Percentiles rank a stretch among this genome's conserved stretches.
phyloP scores from a whole-genome alignment of 2,888 invertebrate genomes.

The Catonia carolina region DNA sequence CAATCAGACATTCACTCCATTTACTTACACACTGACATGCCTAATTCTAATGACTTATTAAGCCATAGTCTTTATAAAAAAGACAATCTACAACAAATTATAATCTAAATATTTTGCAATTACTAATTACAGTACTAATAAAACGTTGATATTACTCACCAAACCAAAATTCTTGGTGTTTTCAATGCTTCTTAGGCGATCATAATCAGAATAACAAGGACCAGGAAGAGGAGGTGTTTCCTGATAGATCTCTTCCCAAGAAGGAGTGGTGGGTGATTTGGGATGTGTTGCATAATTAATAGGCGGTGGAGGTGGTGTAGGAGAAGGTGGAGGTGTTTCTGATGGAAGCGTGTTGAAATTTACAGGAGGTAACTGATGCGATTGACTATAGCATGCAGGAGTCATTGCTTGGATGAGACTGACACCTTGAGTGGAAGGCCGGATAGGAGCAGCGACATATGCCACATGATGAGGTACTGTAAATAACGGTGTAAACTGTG shows the following conservation, averaged over 20 bases:
- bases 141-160: too few relatives aligned
- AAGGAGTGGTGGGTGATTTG: constrained; percentile 46
- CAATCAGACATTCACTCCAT: too few relatives aligned
- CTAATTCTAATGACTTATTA: too few relatives aligned
- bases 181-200: too few relatives aligned
- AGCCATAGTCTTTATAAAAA: too few relatives aligned
- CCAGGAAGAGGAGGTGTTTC: constrained; percentile 45
- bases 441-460: constrained; percentile 27
- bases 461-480: constrained; percentile 4
- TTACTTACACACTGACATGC: too few relatives aligned
- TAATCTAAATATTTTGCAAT: too few relatives aligned
- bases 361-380: neutral
- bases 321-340: constrained; percentile 31
- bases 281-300: constrained; percentile 48
- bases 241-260: constrained; percentile 45
- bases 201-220: neutral
- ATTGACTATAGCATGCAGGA: too few relatives aligned
- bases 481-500: constrained; percentile 1
- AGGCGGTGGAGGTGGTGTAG: constrained; percentile 42
- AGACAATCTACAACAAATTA: too few relatives aligned
- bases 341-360: constrained; percentile 23
- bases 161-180: too few relatives aligned
- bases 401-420: neutral
- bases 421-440: constrained; percentile 28
- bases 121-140: too few relatives aligned